phyloP scores from a whole-genome alignment of 2,113 vertebrate genomes.

The Perca schrenkii region DNA sequence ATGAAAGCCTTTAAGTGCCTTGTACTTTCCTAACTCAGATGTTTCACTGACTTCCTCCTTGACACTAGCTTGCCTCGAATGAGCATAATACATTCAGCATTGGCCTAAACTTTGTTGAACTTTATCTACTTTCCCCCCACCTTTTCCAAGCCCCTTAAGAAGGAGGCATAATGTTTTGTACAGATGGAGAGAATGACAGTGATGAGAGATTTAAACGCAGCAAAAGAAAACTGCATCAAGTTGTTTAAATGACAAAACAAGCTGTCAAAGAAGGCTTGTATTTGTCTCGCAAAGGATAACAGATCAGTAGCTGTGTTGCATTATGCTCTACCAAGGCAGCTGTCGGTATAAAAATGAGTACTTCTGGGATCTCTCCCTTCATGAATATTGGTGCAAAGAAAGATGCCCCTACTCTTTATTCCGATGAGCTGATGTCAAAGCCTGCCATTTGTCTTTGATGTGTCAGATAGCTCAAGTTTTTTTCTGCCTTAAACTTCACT shows the following conservation, averaged over 20 bases:
- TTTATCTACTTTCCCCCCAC: conserved; percentile 1
- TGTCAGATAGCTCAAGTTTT: not conserved
- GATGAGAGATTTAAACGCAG: conserved; percentile 12
- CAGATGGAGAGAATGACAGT: conserved; percentile 8
- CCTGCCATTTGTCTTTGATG: conserved; percentile 40
- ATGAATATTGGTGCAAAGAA: conserved; percentile 34
- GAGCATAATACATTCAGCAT: conserved; percentile 25
- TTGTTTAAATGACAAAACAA: conserved; percentile 41
- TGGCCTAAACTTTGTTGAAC: conserved; percentile 17
- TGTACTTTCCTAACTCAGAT: conserved; percentile 45
- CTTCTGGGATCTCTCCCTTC: conserved; percentile 18
- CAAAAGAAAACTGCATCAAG: conserved; percentile 1
- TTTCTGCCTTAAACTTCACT: conserved; percentile 21
- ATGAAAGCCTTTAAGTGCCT: conserved; percentile 60
- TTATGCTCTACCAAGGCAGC: conserved; percentile 18
- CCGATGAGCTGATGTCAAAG: conserved; percentile 35
- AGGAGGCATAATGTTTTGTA: not conserved
- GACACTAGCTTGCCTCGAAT: conserved; percentile 19
- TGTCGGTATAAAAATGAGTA: conserved; percentile 18
- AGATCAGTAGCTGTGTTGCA: conserved; percentile 45
- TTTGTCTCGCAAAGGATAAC: conserved; percentile 28
- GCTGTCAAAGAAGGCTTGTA: conserved; percentile 29
- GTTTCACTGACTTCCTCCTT: conserved; percentile 38
- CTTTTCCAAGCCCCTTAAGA: not conserved
- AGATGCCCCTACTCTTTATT: conserved; percentile 37